phyloP scores from a whole-genome alignment of 1,140 invertebrate species.

The Coenobita brevimanus region DNA sequence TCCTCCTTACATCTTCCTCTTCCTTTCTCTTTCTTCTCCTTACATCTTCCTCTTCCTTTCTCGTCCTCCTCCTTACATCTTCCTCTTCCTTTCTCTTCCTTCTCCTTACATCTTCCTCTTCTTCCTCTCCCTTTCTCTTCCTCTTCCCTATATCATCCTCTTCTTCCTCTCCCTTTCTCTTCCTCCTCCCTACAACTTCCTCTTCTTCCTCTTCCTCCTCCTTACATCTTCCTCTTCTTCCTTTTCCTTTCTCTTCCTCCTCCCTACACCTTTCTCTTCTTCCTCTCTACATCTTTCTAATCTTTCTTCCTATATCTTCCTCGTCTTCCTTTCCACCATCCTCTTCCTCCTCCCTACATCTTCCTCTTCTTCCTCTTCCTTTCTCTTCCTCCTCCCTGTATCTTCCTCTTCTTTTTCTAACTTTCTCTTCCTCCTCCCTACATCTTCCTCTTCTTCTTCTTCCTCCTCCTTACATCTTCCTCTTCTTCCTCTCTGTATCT shows the following conservation, averaged over 20 bases:
- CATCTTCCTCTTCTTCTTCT: no score
- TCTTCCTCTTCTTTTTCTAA: not conserved
- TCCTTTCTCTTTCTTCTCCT: no score
- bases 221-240: not conserved
- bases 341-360: no score
- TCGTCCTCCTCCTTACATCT: no score
- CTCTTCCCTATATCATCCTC: no score
- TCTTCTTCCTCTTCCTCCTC: no score
- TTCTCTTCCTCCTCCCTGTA: not conserved
- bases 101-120: not conserved
- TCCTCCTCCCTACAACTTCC: not conserved
- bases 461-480: not conserved
- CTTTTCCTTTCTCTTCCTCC: no score
- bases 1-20: not conserved
- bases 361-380: not conserved
- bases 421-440: no score
- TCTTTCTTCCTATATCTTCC: not conserved
- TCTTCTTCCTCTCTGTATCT: not conserved
- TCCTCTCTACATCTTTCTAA: no score
- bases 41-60: no score
- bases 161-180: not conserved
- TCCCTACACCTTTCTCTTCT: no score
- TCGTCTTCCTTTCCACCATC: not conserved
- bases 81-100: not conserved
- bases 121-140: not conserved